Base-by-base conservation (phyloP, 2,113 vertebrate species). In the Podiceps cristatus region DNA sequence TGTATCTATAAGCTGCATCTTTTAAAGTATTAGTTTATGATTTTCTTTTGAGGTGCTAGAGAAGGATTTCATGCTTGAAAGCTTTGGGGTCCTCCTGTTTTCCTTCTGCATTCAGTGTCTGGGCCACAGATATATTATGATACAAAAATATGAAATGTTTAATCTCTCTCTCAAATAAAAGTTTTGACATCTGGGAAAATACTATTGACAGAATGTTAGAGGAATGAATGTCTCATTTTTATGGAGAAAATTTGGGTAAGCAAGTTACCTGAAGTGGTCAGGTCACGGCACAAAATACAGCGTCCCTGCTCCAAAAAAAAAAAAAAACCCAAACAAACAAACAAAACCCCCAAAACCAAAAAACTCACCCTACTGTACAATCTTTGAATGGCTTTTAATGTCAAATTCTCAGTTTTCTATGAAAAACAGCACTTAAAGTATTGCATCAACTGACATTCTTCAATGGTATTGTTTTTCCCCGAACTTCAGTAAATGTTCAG, bases 301-400 rank as follows among this genome's bases (percentile, higher is more conserved):
- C 37, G 19, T 31, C 1, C 0, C 10, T 68, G 12, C 56, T 76
- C 9, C 53, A 33, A 76, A 62, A 78, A 37, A 37, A 37, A 7
- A 37, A 37, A 37, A 7, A 7, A 24, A 0, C 1, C 50, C 33
- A n/a, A 22, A 37, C 37, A 59, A 9, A 22, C 8, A 13, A 58
- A n/a, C 22, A n/a, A 56, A 56, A 18, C 45, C 13, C 29, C 37
- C 37, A 37, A 37, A 37, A 37, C 37, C 37, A 37, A 9, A 37
- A 19, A 37, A 10, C 7, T 2, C 16, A 37, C 4, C 11, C 4
- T 49, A 10, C 6, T 24, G 12, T 45, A 40, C 27, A 56, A 6
- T 62, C 44, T 74, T 95, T 83, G 40, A 77, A n/a, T 84, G 31
- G 9, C 13, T 14, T 69, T 56, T 42, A 77, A 20, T 58, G 53